Conservation (phyloP, 1,140 invertebrate genomes). For the Drosophila watanabei region DNA sequence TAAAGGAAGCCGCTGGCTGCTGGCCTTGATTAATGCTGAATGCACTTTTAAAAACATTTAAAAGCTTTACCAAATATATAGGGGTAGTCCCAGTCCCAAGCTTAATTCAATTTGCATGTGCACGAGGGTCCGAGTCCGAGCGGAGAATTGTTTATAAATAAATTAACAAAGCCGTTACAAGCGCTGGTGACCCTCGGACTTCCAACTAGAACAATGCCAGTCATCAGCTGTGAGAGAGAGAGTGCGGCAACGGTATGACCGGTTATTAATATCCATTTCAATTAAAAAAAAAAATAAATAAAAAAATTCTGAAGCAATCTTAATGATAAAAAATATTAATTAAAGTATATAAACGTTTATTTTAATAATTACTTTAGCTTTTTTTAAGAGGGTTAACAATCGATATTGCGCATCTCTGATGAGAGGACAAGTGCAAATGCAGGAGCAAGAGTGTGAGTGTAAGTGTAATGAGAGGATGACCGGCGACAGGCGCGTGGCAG, state of each 20-base stretch:
- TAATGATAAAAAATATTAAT: neutral
- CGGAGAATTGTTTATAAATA: conserved; percentile 66
- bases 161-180: conserved; percentile 69
- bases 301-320: neutral
- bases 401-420: neutral
- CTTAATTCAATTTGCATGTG: conserved; percentile 77
- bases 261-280: neutral
- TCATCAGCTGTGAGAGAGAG: conserved; percentile 4
- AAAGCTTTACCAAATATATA: conserved; percentile 37
- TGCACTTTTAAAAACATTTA: conserved; percentile 59
- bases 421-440: conserved; percentile 23
- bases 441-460: neutral
- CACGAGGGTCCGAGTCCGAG: conserved; percentile 38
- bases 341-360: neutral
- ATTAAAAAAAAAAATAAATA: neutral
- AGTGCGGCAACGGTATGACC: neutral
- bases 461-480: conserved; percentile 9
- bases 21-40: conserved; percentile 60
- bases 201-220: conserved; percentile 65
- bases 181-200: conserved; percentile 36
- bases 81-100: conserved; percentile 14
- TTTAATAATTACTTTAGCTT: neutral
- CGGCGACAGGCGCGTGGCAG: conserved; percentile 10
- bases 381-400: neutral
- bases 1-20: conserved; percentile 24